These are phyloP conservation scores for Pithys albifrons DNA, from an alignment of 2,113 vertebrate genomes.

Conservation along the genomic window DNA sequence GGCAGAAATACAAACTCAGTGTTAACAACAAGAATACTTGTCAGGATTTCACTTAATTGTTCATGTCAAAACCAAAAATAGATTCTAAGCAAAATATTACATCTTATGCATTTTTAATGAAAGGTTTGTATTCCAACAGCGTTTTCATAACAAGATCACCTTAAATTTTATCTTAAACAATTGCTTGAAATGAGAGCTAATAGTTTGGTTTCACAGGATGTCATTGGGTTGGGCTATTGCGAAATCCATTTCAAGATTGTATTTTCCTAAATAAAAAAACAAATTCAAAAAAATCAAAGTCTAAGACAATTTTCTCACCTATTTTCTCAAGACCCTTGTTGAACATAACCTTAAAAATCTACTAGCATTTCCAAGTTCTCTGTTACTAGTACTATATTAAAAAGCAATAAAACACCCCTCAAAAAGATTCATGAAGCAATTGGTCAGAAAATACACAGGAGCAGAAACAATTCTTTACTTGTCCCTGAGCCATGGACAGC, in stretches of 20 bases:
- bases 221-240: background rate
- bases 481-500: background rate
- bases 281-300: background rate
- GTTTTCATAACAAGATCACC: background rate
- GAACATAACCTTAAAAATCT: background rate
- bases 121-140: background rate
- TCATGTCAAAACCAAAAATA: background rate
- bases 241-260: background rate
- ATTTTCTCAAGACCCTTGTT: background rate
- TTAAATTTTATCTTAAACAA: background rate
- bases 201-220: background rate
- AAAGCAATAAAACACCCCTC: background rate
- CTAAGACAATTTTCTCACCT: background rate
- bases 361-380: background rate
- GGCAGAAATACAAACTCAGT: background rate
- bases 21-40: background rate
- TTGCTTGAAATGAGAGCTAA: background rate
- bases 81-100: background rate
- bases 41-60: background rate
- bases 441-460: background rate
- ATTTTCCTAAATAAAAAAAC: background rate
- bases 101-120: background rate
- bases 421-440: background rate
- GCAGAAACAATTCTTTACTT: background rate
- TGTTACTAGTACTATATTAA: background rate